A percentile compares a stretch with the other conserved stretches of the same genome.
Evolutionary conservation across 2,888 invertebrate species (phyloP).

Genomic region (Cerastis rubricosa): DNA sequence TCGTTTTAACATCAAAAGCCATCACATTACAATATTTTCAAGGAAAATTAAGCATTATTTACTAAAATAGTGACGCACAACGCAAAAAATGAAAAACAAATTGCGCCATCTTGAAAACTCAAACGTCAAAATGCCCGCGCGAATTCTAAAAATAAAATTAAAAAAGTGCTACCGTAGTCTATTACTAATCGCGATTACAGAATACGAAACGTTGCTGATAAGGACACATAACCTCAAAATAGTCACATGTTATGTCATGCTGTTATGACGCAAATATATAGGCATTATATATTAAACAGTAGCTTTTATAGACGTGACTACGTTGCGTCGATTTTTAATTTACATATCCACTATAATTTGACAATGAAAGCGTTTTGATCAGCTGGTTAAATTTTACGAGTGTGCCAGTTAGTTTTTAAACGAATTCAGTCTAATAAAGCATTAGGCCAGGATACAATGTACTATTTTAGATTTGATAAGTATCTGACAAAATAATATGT

Average conservation of each 20-base stretch:
- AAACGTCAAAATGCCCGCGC: slow-evolving; percentile 52
- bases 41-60: background rate
- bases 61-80: background rate
- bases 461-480: background rate
- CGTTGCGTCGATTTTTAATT: slow-evolving; percentile 35
- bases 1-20: background rate
- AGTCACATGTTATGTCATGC: slow-evolving; percentile 63
- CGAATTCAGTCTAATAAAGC: background rate
- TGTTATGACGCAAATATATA: slow-evolving; percentile 32
- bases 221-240: slow-evolving; percentile 65
- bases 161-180: slow-evolving; percentile 44
- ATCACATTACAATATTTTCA: background rate
- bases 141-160: slow-evolving; percentile 20
- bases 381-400: slow-evolving; percentile 22
- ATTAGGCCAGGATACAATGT: background rate
- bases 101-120: slow-evolving; percentile 48
- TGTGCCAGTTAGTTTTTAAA: background rate
- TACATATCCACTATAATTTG: slow-evolving; percentile 35
- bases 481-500: background rate
- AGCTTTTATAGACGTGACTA: slow-evolving; percentile 9
- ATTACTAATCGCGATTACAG: slow-evolving; percentile 39
- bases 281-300: slow-evolving; percentile 20
- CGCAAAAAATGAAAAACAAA: too few relatives aligned
- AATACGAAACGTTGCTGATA: slow-evolving; percentile 49
- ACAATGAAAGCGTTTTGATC: slow-evolving; percentile 40